Conservation (phyloP, 2,888 invertebrate genomes). For the Lottia scabra region DNA sequence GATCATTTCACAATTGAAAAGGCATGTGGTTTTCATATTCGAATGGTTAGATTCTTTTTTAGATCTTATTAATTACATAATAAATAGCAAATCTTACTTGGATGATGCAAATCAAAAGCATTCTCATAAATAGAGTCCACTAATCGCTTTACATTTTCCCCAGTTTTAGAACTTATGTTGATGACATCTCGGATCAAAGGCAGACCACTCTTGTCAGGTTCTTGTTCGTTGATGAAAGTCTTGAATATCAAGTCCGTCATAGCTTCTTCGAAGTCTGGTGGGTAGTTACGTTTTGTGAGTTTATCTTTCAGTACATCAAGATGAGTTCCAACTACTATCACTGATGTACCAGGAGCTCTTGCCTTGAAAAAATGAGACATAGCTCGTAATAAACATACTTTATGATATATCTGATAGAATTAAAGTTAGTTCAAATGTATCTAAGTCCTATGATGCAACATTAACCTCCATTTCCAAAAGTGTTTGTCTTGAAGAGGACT, state of each 20-base stretch:
- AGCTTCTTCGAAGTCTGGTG: constrained; percentile 87
- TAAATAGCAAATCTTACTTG: constrained; percentile 73
- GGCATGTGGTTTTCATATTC: no score
- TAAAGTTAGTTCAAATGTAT: no score
- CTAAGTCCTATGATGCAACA: no score
- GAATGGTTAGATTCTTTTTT: no score
- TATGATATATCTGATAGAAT: no score
- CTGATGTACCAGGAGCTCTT: constrained; percentile 95
- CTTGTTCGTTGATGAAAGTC: constrained; percentile 86
- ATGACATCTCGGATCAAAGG: constrained; percentile 89
- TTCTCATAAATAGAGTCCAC: constrained; percentile 94
- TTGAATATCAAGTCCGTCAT: constrained; percentile 76
- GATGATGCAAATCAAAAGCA: constrained; percentile 89
- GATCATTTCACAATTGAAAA: no score
- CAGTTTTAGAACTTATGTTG: constrained; percentile 87
- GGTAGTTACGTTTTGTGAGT: constrained; percentile 72
- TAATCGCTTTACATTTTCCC: constrained; percentile 89
- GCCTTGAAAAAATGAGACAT: constrained; percentile 72
- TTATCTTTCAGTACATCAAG: constrained; percentile 80
- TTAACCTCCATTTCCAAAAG: no score
- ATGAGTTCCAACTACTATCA: constrained; percentile 96
- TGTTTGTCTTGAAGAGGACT: no score
- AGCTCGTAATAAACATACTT: no score
- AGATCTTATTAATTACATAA: no score
- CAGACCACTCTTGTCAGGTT: constrained; percentile 95